Conservation (phyloP, 2,797 vertebrate genomes). For the Novumbra hubbsi region DNA sequence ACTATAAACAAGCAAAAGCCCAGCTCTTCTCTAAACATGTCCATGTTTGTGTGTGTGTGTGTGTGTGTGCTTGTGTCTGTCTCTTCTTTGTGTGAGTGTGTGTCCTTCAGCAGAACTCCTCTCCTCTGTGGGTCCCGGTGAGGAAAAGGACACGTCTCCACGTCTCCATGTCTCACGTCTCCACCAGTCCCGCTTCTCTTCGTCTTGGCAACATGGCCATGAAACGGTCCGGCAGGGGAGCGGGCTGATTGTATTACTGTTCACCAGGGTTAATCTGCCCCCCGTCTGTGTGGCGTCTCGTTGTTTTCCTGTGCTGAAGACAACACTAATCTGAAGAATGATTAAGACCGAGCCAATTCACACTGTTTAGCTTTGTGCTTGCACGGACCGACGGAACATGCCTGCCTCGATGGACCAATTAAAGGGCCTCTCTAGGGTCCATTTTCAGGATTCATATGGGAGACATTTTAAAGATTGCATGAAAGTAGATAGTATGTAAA, state of each 20-base stretch:
- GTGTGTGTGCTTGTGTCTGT: too few relatives aligned
- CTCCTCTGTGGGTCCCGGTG: conserved; percentile 13
- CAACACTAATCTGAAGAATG: conserved; percentile 13
- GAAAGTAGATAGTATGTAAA: background rate
- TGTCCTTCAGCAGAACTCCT: conserved; percentile 39
- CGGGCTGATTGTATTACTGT: background rate
- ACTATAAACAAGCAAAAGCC: conserved; percentile 75
- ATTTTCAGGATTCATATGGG: background rate
- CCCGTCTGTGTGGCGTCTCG: conserved; percentile 36
- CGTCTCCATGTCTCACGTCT: background rate
- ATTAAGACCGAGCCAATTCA: conserved; percentile 3
- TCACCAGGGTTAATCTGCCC: background rate
- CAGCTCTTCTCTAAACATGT: conserved; percentile 67
- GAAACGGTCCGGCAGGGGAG: background rate
- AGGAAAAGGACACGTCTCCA: conserved; percentile 11
- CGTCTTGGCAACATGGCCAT: background rate
- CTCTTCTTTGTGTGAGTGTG: conserved; percentile 24
- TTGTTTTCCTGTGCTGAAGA: conserved; percentile 9
- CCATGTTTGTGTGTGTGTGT: conserved; percentile 56
- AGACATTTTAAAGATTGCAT: background rate
- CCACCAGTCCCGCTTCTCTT: background rate
- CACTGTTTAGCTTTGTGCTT: background rate
- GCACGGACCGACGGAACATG: background rate
- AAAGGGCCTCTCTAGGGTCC: background rate
- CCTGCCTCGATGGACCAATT: background rate